Percentiles rank a stretch among this genome's conserved stretches.
Conservation (phyloP, 2,113 vertebrate species). For the Oreochromis tanganicae region DNA sequence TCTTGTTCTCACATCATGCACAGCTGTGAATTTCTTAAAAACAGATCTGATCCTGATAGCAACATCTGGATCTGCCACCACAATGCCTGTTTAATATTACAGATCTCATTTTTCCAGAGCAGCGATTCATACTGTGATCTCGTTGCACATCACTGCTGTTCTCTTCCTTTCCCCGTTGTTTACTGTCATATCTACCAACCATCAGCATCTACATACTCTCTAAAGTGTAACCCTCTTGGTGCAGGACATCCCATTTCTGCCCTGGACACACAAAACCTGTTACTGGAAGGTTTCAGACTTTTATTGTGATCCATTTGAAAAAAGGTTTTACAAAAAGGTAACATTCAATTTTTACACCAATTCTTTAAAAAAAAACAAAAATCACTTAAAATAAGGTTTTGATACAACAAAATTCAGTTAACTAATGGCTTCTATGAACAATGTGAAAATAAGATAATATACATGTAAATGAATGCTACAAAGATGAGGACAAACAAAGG, state of each 20-base stretch:
- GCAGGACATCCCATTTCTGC: neutral
- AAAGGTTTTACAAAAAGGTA: slow-evolving; percentile 97
- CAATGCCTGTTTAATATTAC: neutral
- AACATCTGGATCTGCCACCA: neutral
- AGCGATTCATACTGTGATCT: neutral
- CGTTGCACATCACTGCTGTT: neutral
- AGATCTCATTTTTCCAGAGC: neutral
- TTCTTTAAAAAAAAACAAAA: slow-evolving; percentile 66
- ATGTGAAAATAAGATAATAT: slow-evolving; percentile 89
- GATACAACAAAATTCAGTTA: slow-evolving; percentile 92
- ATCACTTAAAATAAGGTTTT: slow-evolving; percentile 95
- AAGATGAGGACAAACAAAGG: slow-evolving; percentile 68
- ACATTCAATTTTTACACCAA: slow-evolving; percentile 97
- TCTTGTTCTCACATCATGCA: neutral
- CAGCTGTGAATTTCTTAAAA: neutral
- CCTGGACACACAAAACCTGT: neutral
- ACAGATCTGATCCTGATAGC: neutral
- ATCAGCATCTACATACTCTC: neutral
- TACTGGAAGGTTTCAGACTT: slow-evolving; percentile 69
- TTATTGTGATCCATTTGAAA: slow-evolving; percentile 96
- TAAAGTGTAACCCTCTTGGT: neutral
- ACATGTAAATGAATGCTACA: slow-evolving; percentile 94
- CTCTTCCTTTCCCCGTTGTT: neutral
- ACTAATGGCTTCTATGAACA: slow-evolving; percentile 97
- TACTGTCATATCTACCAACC: neutral